These are phyloP conservation scores for Quiscalus mexicanus DNA, from an alignment of 2,113 vertebrate genomes.

Conservation along the genomic window DNA sequence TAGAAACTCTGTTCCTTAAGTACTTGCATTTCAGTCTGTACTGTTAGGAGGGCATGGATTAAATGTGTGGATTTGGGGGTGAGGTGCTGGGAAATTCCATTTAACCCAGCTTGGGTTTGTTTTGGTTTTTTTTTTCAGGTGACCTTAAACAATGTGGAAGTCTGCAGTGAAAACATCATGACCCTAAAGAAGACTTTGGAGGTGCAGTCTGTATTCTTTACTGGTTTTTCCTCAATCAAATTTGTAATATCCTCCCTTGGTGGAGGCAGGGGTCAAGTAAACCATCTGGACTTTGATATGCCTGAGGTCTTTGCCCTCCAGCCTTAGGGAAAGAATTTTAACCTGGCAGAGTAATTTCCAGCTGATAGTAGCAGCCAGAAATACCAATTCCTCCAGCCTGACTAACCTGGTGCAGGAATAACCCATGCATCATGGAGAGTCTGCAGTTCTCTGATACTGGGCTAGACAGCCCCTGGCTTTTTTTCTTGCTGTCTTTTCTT, in stretches of 20 bases:
- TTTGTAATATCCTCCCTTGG: not conserved
- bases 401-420: not conserved
- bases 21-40: not conserved
- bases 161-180: constrained; percentile 96
- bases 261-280: fast-evolving
- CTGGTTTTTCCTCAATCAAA: not conserved
- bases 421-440: not conserved
- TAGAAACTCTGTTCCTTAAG: not conserved
- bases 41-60: not conserved
- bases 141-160: constrained; percentile 94
- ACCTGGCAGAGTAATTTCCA: not conserved
- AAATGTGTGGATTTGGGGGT: not conserved
- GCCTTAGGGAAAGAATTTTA: not conserved
- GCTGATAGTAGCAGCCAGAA: not conserved
- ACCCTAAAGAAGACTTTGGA: constrained; percentile 96
- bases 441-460: not conserved
- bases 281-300: not conserved
- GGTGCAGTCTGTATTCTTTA: constrained; percentile 71
- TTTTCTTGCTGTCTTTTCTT: not conserved
- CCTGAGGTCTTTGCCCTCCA: not conserved
- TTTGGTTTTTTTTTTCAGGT: constrained; percentile 73
- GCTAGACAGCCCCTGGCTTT: not conserved
- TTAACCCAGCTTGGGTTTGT: not conserved
- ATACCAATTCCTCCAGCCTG: not conserved
- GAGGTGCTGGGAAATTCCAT: not conserved